Evolutionary conservation across 1,140 invertebrate species (phyloP).

Genomic region (Drosophila cardini): DNA sequence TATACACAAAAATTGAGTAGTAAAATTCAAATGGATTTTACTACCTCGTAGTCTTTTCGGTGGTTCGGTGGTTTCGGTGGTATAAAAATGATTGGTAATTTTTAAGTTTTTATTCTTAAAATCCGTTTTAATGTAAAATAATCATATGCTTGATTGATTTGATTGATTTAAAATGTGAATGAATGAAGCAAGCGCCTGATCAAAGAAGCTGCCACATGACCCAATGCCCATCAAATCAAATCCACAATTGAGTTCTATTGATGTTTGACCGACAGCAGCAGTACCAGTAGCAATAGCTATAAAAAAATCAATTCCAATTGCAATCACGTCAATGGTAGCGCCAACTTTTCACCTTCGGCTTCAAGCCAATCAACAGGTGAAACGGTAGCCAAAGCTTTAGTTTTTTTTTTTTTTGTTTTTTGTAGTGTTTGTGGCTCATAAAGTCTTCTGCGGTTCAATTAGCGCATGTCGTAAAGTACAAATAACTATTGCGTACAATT

Average conservation of each 20-base stretch:
- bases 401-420: conserved; percentile 10
- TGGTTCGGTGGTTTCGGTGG: no score
- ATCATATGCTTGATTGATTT: neutral
- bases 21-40: no score
- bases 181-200: conserved; percentile 14
- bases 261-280: conserved; percentile 39
- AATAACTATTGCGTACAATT: conserved; percentile 77
- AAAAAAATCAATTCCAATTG: conserved; percentile 37
- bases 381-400: conserved; percentile 3
- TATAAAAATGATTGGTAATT: no score
- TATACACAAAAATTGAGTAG: no score
- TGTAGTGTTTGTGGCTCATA: conserved; percentile 49
- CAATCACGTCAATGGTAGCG: conserved; percentile 43
- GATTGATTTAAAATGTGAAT: conserved; percentile 24
- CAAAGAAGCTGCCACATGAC: conserved; percentile 20
- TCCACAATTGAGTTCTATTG: conserved; percentile 33
- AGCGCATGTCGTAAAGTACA: conserved; percentile 81
- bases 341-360: conserved; percentile 51
- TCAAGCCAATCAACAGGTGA: conserved; percentile 58
- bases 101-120: no score
- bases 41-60: no score
- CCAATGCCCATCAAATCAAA: conserved; percentile 37
- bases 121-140: no score
- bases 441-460: conserved; percentile 73
- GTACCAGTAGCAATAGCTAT: neutral